phyloP scores from a whole-genome alignment of 2,888 invertebrate genomes.

The Tetranychus piercei region DNA sequence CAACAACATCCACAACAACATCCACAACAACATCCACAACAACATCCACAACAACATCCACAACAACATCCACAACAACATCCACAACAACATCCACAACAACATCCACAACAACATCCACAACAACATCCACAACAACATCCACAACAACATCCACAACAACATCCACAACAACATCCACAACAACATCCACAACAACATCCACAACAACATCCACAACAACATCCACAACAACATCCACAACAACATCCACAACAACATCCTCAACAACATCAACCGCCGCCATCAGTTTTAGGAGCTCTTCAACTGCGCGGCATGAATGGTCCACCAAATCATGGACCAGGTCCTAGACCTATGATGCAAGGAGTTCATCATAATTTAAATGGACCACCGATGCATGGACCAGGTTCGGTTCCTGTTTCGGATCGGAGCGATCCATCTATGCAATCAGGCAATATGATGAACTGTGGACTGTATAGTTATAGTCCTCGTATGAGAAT shows the following conservation, averaged over 20 bases:
- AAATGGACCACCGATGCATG: neutral
- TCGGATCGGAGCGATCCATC: neutral
- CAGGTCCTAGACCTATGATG: neutral
- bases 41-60: too few relatives aligned
- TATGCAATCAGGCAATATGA: neutral
- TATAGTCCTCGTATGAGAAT: constrained; percentile 8
- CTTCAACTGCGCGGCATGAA: neutral
- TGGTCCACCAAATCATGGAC: neutral
- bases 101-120: too few relatives aligned
- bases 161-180: too few relatives aligned
- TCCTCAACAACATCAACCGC: too few relatives aligned
- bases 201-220: too few relatives aligned
- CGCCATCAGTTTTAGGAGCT: neutral
- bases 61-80: neutral
- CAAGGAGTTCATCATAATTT: neutral
- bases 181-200: too few relatives aligned
- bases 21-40: too few relatives aligned
- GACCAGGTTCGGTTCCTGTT: neutral
- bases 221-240: too few relatives aligned
- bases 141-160: too few relatives aligned
- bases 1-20: too few relatives aligned
- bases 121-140: too few relatives aligned
- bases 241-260: too few relatives aligned
- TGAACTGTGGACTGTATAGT: neutral
- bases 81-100: neutral